Conservation (phyloP, 2,797 vertebrate genomes). For the Rachycentron canadum region DNA sequence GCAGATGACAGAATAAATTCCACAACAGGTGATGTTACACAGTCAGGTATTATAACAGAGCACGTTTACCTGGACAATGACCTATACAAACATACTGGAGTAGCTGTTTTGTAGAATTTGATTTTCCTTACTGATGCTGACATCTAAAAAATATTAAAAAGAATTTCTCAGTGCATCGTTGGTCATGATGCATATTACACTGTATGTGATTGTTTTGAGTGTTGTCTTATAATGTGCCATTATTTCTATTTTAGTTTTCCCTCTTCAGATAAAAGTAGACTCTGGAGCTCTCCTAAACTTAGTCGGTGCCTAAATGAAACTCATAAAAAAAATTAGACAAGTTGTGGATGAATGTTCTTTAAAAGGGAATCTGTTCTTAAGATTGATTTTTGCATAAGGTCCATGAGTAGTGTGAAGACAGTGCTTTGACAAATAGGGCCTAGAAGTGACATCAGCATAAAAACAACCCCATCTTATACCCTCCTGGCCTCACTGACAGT, state of each 20-base stretch:
- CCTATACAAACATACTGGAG: not conserved
- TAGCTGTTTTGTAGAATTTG: not conserved
- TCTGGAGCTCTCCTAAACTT: not conserved
- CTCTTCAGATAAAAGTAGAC: no score
- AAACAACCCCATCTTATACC: slow-evolving; percentile 34
- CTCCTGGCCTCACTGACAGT: slow-evolving; percentile 17
- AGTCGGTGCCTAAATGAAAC: not conserved
- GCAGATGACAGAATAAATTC: not conserved
- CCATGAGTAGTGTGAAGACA: not conserved
- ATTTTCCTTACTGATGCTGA: not conserved
- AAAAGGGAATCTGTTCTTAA: not conserved
- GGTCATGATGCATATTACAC: not conserved
- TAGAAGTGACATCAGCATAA: slow-evolving; percentile 24
- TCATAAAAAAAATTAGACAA: not conserved
- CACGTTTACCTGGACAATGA: not conserved
- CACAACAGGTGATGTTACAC: not conserved
- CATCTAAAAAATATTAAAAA: no score
- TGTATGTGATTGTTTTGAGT: no score
- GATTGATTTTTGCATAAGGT: not conserved
- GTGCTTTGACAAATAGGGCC: slow-evolving; percentile 29
- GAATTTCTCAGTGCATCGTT: not conserved
- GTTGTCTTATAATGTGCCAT: not conserved
- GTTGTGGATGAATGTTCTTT: not conserved
- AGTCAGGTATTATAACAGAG: not conserved
- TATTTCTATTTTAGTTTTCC: not conserved